A percentile compares a stretch with the other conserved stretches of the same genome.
Evolutionary conservation across 2,113 vertebrate species (phyloP).

Genomic region (Ranitomeya imitator): DNA sequence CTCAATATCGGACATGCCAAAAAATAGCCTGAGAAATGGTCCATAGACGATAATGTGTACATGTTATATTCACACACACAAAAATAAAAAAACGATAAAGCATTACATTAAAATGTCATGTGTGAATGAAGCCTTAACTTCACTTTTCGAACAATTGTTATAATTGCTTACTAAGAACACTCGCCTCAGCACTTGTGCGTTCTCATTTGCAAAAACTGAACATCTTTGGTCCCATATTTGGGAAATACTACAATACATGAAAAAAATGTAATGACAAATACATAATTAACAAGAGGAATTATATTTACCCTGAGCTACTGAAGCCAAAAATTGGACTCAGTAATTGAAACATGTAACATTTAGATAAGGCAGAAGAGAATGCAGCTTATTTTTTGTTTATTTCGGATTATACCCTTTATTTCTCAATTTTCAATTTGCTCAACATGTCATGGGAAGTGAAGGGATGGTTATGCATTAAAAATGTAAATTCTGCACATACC

Average conservation of each 20-base stretch:
- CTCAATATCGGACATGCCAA: no score
- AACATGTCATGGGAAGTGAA: background rate
- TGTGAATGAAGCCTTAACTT: background rate
- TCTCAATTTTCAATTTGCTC: conserved; percentile 28
- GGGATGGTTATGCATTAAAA: conserved; percentile 19
- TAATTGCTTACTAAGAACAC: background rate
- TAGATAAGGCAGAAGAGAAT: conserved; percentile 5
- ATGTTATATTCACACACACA: no score
- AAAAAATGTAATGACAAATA: background rate
- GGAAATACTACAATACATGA: background rate
- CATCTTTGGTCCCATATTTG: background rate
- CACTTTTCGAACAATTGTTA: background rate
- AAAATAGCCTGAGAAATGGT: no score
- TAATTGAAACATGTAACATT: conserved; percentile 10
- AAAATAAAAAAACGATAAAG: no score
- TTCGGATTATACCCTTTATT: conserved; percentile 21
- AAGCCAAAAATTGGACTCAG: background rate
- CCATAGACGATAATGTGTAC: no score
- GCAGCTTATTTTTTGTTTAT: conserved; percentile 19
- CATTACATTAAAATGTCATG: no score
- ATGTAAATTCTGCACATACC: conserved; percentile 29
- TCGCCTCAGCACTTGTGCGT: background rate
- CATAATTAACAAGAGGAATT: background rate
- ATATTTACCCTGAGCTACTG: background rate
- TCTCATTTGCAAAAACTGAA: background rate